Base-by-base conservation (phyloP, 2,113 vertebrate species). In the Heteronetta atricapilla region DNA sequence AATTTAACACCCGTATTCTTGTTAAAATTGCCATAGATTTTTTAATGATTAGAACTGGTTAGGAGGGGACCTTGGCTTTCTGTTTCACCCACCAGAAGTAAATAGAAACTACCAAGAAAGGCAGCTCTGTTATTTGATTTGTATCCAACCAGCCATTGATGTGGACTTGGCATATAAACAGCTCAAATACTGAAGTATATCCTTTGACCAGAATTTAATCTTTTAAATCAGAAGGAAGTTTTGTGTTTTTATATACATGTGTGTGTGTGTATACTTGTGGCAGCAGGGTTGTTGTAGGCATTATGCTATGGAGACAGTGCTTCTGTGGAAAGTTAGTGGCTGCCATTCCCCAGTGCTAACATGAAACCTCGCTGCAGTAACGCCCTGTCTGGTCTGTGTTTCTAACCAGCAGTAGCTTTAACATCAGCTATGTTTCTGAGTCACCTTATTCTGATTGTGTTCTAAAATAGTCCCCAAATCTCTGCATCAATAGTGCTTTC, bases 21-120 rank as follows among this genome's bases (percentile, higher is more conserved):
- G 90, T 88, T 94, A 80, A 95, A 91, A 92, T 96, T 94, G 77
- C 63, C 84, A 82, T 90, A 85, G 91, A 94, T 93, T 94, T 77
- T 94, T 92, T 91, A 95, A 89, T 84, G 55, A 94, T 94, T 73
- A 87, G 26, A 90, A 90, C 19, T 68, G 50, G 38, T 91, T 96
- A 92, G 63, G 42, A 89, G 64, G 80, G 59, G 87, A 53, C 74
- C 23, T 81, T 52, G 25, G 13, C 42, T 96, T 95, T 93, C 64
- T 72, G 31, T 84, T 78, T 94, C 44, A 66, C 25, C 46, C 48
- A 33, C 69, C 81, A 81, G 69, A 93, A 94, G 50, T 80, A 91
- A 95, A 94, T 63, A 23, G 56, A 89, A 88, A 95, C 80, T 86
- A 80, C 42, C 23, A 68, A 74, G 62, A 58, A 76, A 82, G 26